phyloP scores from a whole-genome alignment of 2,888 invertebrate species.

The Bembecia ichneumoniformis region DNA sequence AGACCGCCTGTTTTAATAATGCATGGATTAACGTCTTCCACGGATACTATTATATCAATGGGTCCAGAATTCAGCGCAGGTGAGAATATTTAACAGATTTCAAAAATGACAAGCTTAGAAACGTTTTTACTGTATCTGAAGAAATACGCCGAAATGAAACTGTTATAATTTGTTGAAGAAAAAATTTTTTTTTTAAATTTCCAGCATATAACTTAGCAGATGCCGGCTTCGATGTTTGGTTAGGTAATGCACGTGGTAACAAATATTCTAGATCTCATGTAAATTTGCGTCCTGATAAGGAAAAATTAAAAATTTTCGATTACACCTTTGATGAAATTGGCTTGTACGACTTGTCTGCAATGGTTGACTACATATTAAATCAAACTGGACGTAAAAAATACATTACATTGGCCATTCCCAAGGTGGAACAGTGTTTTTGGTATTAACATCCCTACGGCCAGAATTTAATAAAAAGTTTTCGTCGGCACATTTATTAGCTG shows the following conservation, averaged over 20 bases:
- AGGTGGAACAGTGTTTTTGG: slow-evolving; percentile 47
- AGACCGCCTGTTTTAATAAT: slow-evolving; percentile 39
- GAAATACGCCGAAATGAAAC: background rate
- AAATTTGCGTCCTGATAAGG: slow-evolving; percentile 31
- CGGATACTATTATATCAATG: slow-evolving; percentile 22
- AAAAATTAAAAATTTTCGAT: slow-evolving; percentile 39
- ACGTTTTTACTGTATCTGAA: too few species aligned
- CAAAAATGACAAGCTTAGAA: background rate
- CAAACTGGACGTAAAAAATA: slow-evolving; percentile 30
- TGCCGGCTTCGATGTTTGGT: slow-evolving; percentile 82
- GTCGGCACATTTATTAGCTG: slow-evolving; percentile 46
- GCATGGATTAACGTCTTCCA: slow-evolving; percentile 35
- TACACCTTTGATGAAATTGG: slow-evolving; percentile 57
- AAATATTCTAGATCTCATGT: slow-evolving; percentile 75
- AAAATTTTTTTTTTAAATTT: background rate
- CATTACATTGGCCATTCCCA: slow-evolving; percentile 60
- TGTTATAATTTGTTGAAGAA: background rate
- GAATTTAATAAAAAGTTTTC: slow-evolving; percentile 43
- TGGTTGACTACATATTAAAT: slow-evolving; percentile 44
- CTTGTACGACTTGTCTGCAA: slow-evolving; percentile 37
- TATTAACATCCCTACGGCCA: slow-evolving; percentile 33
- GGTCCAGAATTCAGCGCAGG: slow-evolving; percentile 32
- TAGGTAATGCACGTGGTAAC: slow-evolving; percentile 87
- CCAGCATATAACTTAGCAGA: slow-evolving; percentile 78
- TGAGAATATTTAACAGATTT: slow-evolving; percentile 11